Evolutionary conservation across 2,888 invertebrate genomes (phyloP).

Genomic region (Trachelus iudaicus): DNA sequence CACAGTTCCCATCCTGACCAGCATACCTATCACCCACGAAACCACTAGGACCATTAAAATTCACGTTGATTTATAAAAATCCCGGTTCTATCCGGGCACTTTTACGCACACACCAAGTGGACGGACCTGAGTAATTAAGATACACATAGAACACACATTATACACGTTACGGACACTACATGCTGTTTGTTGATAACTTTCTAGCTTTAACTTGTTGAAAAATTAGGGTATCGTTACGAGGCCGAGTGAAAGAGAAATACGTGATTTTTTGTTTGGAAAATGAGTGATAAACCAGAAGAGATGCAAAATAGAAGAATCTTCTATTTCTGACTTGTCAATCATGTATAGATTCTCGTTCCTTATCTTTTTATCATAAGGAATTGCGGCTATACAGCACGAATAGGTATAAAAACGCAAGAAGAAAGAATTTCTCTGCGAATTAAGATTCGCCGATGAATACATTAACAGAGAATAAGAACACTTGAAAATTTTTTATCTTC

Average conservation of each 20-base stretch:
- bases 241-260: not conserved
- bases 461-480: not conserved
- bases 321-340: not conserved
- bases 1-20: slow-evolving; percentile 42
- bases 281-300: not conserved
- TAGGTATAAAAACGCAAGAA: not conserved
- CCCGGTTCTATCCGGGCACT: slow-evolving; percentile 20
- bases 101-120: slow-evolving; percentile 19
- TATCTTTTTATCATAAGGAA: not conserved
- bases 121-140: slow-evolving; percentile 1
- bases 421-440: not conserved
- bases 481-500: not conserved
- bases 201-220: slow-evolving; percentile 62
- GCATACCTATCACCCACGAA: slow-evolving; percentile 13
- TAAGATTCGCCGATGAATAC: not conserved
- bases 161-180: slow-evolving; percentile 49
- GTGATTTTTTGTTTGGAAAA: not conserved
- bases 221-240: slow-evolving; percentile 54
- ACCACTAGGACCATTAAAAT: slow-evolving; percentile 13
- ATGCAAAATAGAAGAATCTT: not conserved
- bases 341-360: not conserved
- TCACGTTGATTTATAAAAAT: slow-evolving; percentile 24
- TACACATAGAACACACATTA: slow-evolving; percentile 42
- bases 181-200: slow-evolving; percentile 62
- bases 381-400: not conserved